Base-by-base conservation (phyloP, 2,113 vertebrate species). In the Phalacrocorax aristotelis region DNA sequence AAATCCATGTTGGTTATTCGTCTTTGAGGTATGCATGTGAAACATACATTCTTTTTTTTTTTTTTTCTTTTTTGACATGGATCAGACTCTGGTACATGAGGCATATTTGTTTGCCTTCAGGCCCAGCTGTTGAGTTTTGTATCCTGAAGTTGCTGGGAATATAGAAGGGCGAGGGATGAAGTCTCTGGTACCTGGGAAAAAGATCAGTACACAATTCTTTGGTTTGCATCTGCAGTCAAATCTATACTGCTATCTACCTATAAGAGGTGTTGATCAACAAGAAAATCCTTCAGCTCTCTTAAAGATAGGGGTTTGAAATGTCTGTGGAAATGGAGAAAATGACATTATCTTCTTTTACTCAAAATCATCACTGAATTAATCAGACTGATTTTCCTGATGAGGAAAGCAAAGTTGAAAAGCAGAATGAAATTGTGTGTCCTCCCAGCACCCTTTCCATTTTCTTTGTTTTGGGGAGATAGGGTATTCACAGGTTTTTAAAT, bases 121-220 rank as follows among this genome's bases (percentile, higher is more conserved):
- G 90, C 87, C 75, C 82, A 72, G 71, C 42, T 89, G 34, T 89
- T 94, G 92, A 87, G 51, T 72, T 88, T 90, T 95, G 19, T 8
- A 20, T 93, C 72, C 44, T 96, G 29, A 90, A 95, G 91, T 95
- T 91, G 14, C 60, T 89, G 46, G 61, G 26, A 91, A 40, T 80
- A 30, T 48, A 83, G 64, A 92, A 94, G 65, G 34, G 14, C 55
- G 36, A 75, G 48, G 71, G 76, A 52, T 94, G 51, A 78, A 81
- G 89, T 90, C 72, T 62, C 26, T 87, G 40, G 44, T 89, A 68
- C 27, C 6, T 69, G 74, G 51, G 62, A 44, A 87, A 79, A 76
- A 94, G 72, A 83, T 49, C 80, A 72, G 2, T 78, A 58, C 46
- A 17, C 14, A 72, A 6, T 87, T 55, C 34, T 61, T n/a, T 93